These are phyloP conservation scores for Eutrigla gurnardus DNA, from an alignment of 2,797 vertebrate genomes.

Conservation along the genomic window DNA sequence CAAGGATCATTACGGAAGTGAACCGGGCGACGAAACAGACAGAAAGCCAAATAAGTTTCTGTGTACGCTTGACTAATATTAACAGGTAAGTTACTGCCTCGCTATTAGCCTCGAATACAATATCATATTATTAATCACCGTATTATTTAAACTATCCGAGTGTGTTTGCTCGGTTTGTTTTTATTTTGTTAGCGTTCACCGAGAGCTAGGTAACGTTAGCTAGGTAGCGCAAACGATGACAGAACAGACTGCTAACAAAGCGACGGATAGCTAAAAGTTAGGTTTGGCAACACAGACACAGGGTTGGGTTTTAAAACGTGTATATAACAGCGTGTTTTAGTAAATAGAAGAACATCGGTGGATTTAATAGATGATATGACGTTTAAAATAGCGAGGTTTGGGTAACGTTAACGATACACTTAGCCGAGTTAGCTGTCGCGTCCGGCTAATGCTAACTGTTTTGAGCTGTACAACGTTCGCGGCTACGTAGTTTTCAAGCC, in stretches of 20 bases:
- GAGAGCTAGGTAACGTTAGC: slow-evolving; percentile 41
- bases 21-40: slow-evolving; percentile 46
- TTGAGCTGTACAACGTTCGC: background rate
- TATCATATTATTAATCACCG: too few relatives aligned
- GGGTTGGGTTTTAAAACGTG: accelerated
- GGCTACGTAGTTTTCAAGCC: background rate
- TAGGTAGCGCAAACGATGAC: slow-evolving; percentile 40
- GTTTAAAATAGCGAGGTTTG: background rate
- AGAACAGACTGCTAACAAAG: slow-evolving; percentile 51
- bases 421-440: slow-evolving; percentile 14
- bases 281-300: background rate
- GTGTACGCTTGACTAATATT: background rate
- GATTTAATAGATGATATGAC: accelerated
- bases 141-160: accelerated
- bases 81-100: slow-evolving; percentile 47
- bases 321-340: accelerated
- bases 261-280: background rate
- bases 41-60: slow-evolving; percentile 62
- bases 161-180: slow-evolving; percentile 12
- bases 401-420: background rate
- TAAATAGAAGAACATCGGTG: accelerated
- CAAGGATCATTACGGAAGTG: slow-evolving; percentile 69
- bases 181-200: slow-evolving; percentile 11
- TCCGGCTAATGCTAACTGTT: slow-evolving; percentile 41
- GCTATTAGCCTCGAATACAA: too few relatives aligned